Evolutionary conservation across 2,113 vertebrate species (phyloP).

Genomic region (Willisornis vidua): DNA sequence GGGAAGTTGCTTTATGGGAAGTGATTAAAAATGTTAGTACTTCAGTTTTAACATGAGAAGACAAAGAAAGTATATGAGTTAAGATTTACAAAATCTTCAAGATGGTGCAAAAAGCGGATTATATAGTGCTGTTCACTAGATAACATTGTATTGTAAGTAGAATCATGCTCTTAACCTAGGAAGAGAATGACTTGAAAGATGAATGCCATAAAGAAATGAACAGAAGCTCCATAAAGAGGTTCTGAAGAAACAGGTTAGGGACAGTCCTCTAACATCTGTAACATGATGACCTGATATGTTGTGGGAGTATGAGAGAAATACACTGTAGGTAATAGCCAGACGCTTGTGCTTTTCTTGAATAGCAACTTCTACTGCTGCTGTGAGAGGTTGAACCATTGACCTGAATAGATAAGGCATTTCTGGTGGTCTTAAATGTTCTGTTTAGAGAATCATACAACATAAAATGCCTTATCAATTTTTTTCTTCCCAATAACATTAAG

Average conservation of each 20-base stretch:
- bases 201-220: background rate
- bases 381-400: background rate
- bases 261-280: background rate
- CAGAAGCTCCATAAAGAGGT: background rate
- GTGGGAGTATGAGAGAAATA: background rate
- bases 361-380: background rate
- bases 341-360: background rate
- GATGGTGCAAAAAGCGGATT: background rate
- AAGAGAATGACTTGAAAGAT: background rate
- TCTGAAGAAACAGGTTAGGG: background rate
- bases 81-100: background rate
- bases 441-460: background rate
- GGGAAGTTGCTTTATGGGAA: background rate
- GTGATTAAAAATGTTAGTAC: background rate
- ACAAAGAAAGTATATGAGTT: background rate
- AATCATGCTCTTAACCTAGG: background rate
- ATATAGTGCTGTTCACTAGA: background rate
- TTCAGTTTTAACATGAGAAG: background rate
- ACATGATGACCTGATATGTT: background rate
- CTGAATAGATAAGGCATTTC: background rate
- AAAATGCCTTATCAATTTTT: background rate
- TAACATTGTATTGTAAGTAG: background rate
- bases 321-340: background rate
- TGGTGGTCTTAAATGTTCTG: background rate
- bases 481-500: background rate